Evolutionary conservation across 2,797 vertebrate species (phyloP).

Genomic region (Cetoscarus ocellatus): DNA sequence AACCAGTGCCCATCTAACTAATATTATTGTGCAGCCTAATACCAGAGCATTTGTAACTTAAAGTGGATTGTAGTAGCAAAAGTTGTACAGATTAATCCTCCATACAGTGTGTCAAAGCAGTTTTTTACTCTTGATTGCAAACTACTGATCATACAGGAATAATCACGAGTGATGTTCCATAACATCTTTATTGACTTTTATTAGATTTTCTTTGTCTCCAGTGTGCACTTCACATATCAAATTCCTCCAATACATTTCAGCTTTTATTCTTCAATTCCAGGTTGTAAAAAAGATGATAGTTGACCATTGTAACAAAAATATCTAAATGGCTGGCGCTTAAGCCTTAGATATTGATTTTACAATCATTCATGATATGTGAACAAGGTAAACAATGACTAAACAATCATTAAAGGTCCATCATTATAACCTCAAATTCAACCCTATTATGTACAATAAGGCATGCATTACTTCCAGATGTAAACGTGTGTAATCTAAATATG

Average conservation of each 20-base stretch:
- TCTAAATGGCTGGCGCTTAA: background rate
- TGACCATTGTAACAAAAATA: background rate
- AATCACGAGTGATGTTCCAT: constrained; percentile 46
- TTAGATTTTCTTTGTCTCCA: constrained; percentile 43
- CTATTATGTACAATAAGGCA: constrained; percentile 16
- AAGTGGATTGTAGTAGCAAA: no score
- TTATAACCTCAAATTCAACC: background rate
- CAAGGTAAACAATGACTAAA: background rate
- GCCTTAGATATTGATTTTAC: background rate
- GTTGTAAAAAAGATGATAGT: constrained; percentile 1
- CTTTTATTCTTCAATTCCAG: background rate
- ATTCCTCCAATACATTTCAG: background rate
- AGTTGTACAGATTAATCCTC: no score
- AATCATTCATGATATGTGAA: background rate
- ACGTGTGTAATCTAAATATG: constrained; percentile 2
- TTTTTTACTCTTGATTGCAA: no score
- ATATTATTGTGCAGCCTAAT: no score
- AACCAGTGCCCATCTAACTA: no score
- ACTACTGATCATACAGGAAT: constrained; percentile 4
- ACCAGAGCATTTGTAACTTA: no score
- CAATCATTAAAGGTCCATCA: background rate
- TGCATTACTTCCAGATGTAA: constrained; percentile 22
- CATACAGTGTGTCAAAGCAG: no score
- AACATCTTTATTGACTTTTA: constrained; percentile 53
- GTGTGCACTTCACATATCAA: constrained; percentile 28